Percentiles rank a stretch among this genome's conserved stretches.
Evolutionary conservation across 2,113 vertebrate genomes (phyloP).

Genomic region (Triplophysa tibetana): DNA sequence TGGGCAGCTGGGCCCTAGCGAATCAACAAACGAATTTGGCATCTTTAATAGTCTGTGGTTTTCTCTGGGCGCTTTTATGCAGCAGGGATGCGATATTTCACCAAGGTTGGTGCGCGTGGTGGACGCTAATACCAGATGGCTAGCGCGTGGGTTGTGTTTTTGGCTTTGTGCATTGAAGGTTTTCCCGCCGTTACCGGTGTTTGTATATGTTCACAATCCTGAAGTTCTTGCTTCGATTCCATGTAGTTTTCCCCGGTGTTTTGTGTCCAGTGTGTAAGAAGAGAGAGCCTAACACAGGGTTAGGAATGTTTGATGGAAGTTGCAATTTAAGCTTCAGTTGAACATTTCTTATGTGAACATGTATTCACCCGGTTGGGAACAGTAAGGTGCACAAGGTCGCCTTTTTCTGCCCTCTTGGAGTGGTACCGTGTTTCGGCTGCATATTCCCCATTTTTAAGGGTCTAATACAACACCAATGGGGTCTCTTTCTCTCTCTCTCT

Average conservation of each 20-base stretch:
- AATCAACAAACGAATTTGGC: slow-evolving; percentile 98
- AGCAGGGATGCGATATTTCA: slow-evolving; percentile 93
- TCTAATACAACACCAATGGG: neutral
- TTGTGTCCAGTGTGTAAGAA: neutral
- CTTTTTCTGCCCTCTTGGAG: slow-evolving; percentile 86
- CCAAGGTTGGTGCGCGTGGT: slow-evolving; percentile 85
- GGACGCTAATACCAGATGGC: slow-evolving; percentile 31
- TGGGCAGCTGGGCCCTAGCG: slow-evolving; percentile 91
- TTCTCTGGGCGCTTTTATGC: slow-evolving; percentile 92
- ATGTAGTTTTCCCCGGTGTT: neutral
- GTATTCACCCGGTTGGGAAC: slow-evolving; percentile 77
- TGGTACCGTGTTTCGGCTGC: slow-evolving; percentile 94
- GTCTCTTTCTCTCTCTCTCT: neutral
- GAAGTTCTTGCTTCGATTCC: slow-evolving; percentile 31
- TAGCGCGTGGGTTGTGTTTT: slow-evolving; percentile 69
- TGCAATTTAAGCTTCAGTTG: slow-evolving; percentile 53
- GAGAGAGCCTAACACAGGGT: slow-evolving; percentile 29
- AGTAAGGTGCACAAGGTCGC: slow-evolving; percentile 81
- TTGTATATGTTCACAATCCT: slow-evolving; percentile 76
- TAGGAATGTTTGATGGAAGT: slow-evolving; percentile 39
- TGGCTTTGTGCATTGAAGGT: slow-evolving; percentile 61
- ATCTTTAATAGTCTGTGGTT: slow-evolving; percentile 99
- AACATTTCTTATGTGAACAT: slow-evolving; percentile 72
- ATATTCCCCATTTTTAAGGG: slow-evolving; percentile 80
- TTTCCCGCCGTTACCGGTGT: slow-evolving; percentile 45